Evolutionary conservation across 2,113 vertebrate species (phyloP), one percentile per base, ranked within the genome.

Genomic region (Merops nubicus): DNA sequence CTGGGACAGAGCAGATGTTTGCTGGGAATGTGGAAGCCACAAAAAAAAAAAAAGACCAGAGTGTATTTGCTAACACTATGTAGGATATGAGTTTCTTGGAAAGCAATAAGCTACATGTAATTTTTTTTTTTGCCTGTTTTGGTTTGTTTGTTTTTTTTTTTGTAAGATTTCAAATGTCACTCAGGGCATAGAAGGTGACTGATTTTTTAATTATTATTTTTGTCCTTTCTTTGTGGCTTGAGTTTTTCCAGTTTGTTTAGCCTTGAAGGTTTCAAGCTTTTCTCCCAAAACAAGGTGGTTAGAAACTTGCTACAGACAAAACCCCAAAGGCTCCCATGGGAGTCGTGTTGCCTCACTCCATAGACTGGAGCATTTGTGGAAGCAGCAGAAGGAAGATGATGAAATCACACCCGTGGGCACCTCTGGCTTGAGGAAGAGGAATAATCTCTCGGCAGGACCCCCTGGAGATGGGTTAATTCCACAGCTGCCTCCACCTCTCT

Each of bases 321-420:
- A 47, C 64, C 17, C 25, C 47, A 25, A 64, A 29, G n/a, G 31
- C 14, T 88, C 6, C 28, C 16, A 7, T 45, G 36, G 45, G 18
- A 68, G 8, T 34, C 8, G 13, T 0, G 0, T 15, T 64, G 62
- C 22, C 33, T 80, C 8, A 33, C 20, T 43, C 34, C 14, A 21
- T 40, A 10, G 38, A 40, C 33, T 67, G n/a, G 15, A 78, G 12
- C 4, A 65, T 74, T 53, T 77, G 59, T 76, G 68, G 40, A 77
- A 89, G 34, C 23, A 36, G 18, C 45, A 64, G 68, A 59, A 95
- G 65, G 40, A 20, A n/a, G 12, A 16, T 4, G 15, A 34, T 76
- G 53, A 92, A 88, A 68, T 78, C 81, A 45, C 7, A 53, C 26
- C 25, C 3, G 0, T 60, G 43, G 48, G 34, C 21, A 75, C 33